Evolutionary conservation across 2,888 invertebrate genomes (phyloP).

Genomic region (Sarcophaga subvicina): DNA sequence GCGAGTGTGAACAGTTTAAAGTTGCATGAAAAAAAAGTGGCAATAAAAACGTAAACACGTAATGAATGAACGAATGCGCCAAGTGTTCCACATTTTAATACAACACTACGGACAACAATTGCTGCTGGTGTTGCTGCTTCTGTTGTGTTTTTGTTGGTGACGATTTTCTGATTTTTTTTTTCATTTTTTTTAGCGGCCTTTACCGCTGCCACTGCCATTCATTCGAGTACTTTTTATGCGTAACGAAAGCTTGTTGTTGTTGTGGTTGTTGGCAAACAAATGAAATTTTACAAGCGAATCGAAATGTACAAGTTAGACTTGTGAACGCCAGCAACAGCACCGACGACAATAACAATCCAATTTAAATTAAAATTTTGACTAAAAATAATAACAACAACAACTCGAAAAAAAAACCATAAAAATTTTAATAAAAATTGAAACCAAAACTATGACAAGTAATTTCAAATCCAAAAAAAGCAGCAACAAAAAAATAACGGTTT

Average conservation of each 20-base stretch:
- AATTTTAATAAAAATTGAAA: conserved; percentile 63
- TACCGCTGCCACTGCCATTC: conserved; percentile 19
- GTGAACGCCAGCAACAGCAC: conserved; percentile 1
- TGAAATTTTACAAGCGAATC: conserved; percentile 27
- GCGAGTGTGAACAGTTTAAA: conserved; percentile 69
- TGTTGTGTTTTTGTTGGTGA: background rate
- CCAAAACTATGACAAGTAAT: conserved; percentile 64
- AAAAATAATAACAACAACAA: conserved; percentile 39
- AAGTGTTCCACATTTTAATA: conserved; percentile 68
- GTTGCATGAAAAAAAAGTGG: conserved; percentile 22
- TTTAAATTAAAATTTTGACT: conserved; percentile 6
- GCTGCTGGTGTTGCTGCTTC: conserved; percentile 1
- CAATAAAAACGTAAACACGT: conserved; percentile 68
- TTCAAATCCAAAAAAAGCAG: conserved; percentile 10
- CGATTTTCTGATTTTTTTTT: background rate
- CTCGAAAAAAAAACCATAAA: conserved; percentile 51
- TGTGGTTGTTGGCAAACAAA: conserved; percentile 43
- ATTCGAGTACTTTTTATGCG: conserved; percentile 45
- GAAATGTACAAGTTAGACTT: conserved; percentile 1
- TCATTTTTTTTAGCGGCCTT: background rate
- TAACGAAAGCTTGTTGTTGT: conserved; percentile 57
- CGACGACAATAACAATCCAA: conserved; percentile 11
- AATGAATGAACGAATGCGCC: conserved; percentile 56
- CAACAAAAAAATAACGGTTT: too few relatives aligned
- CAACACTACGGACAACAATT: conserved; percentile 41